These are phyloP conservation scores for Branchipolynoe longqiensis DNA, from an alignment of 2,888 invertebrate species.

Conservation along the genomic window DNA sequence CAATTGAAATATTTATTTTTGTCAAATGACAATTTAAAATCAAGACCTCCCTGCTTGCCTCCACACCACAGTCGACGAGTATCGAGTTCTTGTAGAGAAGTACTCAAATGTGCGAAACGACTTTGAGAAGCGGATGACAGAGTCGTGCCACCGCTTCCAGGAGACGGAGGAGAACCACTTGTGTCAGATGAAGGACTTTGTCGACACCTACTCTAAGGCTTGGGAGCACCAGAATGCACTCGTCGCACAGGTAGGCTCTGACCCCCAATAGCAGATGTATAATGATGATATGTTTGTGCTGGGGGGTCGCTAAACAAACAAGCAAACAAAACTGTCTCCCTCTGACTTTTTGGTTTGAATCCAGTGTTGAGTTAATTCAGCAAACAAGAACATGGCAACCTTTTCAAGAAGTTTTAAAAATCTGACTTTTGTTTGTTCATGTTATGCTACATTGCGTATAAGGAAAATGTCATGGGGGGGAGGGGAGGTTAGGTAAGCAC, in stretches of 20 bases:
- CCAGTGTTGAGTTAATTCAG: too few species aligned
- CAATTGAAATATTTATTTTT: too few species aligned
- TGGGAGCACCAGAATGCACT: constrained; percentile 92
- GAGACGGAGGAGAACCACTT: constrained; percentile 96
- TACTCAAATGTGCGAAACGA: constrained; percentile 94
- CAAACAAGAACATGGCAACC: too few species aligned
- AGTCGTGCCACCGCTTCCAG: constrained; percentile 87
- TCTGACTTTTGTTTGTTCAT: too few species aligned
- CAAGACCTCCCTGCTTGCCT: too few species aligned
- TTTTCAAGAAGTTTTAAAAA: too few species aligned
- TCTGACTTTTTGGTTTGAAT: neutral
- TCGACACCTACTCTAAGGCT: constrained; percentile 89
- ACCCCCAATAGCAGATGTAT: too few species aligned
- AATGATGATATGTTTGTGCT: neutral
- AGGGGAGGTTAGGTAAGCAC: too few species aligned
- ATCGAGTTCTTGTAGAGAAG: constrained; percentile 94
- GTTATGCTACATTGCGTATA: too few species aligned
- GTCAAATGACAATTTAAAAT: too few species aligned
- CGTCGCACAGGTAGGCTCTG: constrained; percentile 86
- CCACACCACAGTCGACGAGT: constrained; percentile 95
- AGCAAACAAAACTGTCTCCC: neutral
- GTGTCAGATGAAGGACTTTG: constrained; percentile 96
- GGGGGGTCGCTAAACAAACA: too few species aligned
- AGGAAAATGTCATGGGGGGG: too few species aligned
- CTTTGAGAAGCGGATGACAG: constrained; percentile 97